phyloP scores from a whole-genome alignment of 2,113 vertebrate genomes.

The Cottus gobio region DNA sequence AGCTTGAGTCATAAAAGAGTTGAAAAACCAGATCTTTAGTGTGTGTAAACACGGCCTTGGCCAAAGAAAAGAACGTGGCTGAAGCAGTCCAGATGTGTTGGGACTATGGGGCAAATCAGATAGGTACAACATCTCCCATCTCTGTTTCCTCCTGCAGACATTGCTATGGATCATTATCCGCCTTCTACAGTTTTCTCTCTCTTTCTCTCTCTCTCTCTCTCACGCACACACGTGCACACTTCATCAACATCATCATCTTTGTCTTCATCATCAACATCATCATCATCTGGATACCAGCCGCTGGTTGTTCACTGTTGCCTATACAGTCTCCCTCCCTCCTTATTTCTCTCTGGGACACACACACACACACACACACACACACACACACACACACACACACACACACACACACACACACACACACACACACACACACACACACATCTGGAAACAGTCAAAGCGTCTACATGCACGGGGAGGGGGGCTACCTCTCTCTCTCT shows the following conservation, averaged over 20 bases:
- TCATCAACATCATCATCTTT: slow-evolving; percentile 54
- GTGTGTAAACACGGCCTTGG: slow-evolving; percentile 64
- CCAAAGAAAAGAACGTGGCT: slow-evolving; percentile 59
- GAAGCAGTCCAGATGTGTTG: slow-evolving; percentile 69
- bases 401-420: slow-evolving; percentile 31
- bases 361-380: slow-evolving; percentile 23
- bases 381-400: slow-evolving; percentile 23
- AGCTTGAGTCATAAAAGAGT: slow-evolving; percentile 65
- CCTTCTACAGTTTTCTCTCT: neutral
- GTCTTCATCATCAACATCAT: slow-evolving; percentile 55
- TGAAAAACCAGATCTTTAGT: slow-evolving; percentile 63
- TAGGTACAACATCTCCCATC: slow-evolving; percentile 49
- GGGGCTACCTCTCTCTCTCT: slow-evolving; percentile 60
- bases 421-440: slow-evolving; percentile 59
- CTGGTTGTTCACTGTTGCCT: slow-evolving; percentile 56
- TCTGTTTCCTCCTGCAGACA: slow-evolving; percentile 56
- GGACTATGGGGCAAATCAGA: slow-evolving; percentile 47
- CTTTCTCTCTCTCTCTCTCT: no score
- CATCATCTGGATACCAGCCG: slow-evolving; percentile 77
- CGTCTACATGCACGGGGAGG: slow-evolving; percentile 78
- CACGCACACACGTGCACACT: slow-evolving; percentile 24
- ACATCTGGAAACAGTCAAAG: slow-evolving; percentile 90
- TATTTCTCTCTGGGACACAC: slow-evolving; percentile 34
- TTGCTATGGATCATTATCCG: slow-evolving; percentile 56
- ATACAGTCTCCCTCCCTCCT: slow-evolving; percentile 49